These are phyloP conservation scores for Drosophila murphyi DNA, from an alignment of 1,140 invertebrate genomes.

Conservation along the genomic window DNA sequence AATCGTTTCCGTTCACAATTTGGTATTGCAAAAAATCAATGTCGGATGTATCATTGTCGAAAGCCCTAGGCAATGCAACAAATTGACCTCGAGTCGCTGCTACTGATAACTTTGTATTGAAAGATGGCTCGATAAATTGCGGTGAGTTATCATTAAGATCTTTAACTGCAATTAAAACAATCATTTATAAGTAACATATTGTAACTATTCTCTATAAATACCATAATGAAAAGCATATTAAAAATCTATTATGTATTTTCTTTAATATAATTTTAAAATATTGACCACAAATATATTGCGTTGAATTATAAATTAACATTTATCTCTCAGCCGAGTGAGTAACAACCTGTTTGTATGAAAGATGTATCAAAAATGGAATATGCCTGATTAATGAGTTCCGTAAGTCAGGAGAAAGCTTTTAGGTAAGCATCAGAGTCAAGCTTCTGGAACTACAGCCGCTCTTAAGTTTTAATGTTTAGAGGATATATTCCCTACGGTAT, in stretches of 20 bases:
- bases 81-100: constrained; percentile 94
- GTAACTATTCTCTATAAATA: too few species aligned
- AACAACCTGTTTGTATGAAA: too few species aligned
- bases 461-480: too few species aligned
- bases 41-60: constrained; percentile 93
- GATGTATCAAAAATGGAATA: too few species aligned
- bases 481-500: too few species aligned
- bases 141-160: constrained; percentile 96
- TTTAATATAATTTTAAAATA: neutral
- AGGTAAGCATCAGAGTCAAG: too few species aligned
- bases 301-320: too few species aligned
- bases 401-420: too few species aligned
- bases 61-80: constrained; percentile 93
- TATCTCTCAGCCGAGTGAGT: too few species aligned
- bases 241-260: neutral
- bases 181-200: too few species aligned
- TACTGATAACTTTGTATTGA: constrained; percentile 91
- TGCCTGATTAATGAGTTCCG: too few species aligned
- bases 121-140: constrained; percentile 92
- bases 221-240: neutral
- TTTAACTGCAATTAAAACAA: constrained; percentile 86
- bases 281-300: neutral
- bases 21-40: constrained; percentile 90
- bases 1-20: constrained; percentile 93
- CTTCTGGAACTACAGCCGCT: too few species aligned